A percentile compares a stretch with the other conserved stretches of the same genome.
phyloP scores from a whole-genome alignment of 2,113 vertebrate species.

The Epinephelus fuscoguttatus region DNA sequence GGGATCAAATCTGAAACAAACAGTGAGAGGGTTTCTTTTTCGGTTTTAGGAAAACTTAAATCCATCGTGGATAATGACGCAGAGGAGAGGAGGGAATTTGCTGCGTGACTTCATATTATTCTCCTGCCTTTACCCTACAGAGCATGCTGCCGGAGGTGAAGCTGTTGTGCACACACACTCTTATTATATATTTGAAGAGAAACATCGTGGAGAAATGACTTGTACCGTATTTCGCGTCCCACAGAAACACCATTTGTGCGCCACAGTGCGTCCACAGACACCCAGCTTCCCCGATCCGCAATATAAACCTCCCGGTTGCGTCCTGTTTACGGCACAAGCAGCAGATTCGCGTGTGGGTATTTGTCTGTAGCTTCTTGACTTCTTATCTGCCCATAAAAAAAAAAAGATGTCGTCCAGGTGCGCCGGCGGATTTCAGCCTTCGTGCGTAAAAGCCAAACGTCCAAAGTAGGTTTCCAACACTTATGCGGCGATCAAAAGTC shows the following conservation, averaged over 20 bases:
- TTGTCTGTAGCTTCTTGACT: not conserved
- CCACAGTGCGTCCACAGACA: conserved; percentile 23
- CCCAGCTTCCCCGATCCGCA: conserved; percentile 24
- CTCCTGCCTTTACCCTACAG: no score
- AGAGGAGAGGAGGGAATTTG: no score
- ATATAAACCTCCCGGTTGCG: not conserved
- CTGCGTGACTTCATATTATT: no score
- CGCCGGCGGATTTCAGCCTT: not conserved
- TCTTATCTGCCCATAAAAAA: not conserved
- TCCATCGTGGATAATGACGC: no score
- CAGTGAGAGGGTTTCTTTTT: no score
- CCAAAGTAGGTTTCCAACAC: not conserved
- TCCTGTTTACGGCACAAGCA: not conserved
- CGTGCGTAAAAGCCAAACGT: conserved; percentile 9
- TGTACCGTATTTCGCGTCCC: conserved; percentile 89
- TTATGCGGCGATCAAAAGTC: not conserved
- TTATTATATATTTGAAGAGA: no score
- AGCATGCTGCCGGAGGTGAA: no score
- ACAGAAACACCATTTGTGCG: conserved; percentile 87
- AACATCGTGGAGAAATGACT: not conserved
- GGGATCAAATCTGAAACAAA: no score
- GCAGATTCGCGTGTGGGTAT: not conserved
- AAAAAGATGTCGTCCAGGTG: not conserved
- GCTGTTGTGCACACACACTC: no score
- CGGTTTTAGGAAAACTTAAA: no score